phyloP scores from a whole-genome alignment of 64 coral and sea anemone species.

The Montipora capricornis region DNA sequence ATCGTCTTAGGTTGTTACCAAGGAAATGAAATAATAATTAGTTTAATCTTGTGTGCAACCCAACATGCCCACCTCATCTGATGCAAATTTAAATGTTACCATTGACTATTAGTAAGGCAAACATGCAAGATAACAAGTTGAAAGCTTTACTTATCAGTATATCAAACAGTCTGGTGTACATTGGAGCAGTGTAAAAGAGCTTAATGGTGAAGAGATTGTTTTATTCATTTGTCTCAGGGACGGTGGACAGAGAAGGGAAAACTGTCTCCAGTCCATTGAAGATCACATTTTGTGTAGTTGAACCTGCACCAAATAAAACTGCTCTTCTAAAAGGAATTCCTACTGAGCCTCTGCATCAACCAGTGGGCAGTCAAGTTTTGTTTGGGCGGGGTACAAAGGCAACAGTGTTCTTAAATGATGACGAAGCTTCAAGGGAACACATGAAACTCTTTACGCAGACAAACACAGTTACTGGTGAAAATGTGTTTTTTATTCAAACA shows the following conservation, averaged over 20 bases:
- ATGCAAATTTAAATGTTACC: too few relatives aligned
- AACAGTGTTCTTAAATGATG: slow-evolving; percentile 17
- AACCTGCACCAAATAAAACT: slow-evolving; percentile 1
- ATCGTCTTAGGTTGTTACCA: too few relatives aligned
- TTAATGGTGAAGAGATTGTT: too few relatives aligned
- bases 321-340: slow-evolving; percentile 40
- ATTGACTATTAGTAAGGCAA: too few relatives aligned
- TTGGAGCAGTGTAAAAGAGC: too few relatives aligned
- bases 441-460: slow-evolving; percentile 19
- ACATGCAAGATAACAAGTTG: too few relatives aligned
- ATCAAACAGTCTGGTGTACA: too few relatives aligned
- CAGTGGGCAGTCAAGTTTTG: neutral
- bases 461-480: slow-evolving; percentile 6
- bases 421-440: neutral
- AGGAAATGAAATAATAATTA: too few relatives aligned
- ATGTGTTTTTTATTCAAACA: neutral
- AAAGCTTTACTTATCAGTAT: too few relatives aligned
- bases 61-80: too few relatives aligned
- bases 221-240: neutral
- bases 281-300: slow-evolving; percentile 1
- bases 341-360: neutral
- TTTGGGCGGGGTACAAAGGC: slow-evolving; percentile 10
- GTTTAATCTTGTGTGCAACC: too few relatives aligned
- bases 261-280: slow-evolving; percentile 30
- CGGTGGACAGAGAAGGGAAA: neutral